Evolutionary conservation across 2,113 vertebrate species (phyloP).

Genomic region (Ornithorhynchus anatinus): DNA sequence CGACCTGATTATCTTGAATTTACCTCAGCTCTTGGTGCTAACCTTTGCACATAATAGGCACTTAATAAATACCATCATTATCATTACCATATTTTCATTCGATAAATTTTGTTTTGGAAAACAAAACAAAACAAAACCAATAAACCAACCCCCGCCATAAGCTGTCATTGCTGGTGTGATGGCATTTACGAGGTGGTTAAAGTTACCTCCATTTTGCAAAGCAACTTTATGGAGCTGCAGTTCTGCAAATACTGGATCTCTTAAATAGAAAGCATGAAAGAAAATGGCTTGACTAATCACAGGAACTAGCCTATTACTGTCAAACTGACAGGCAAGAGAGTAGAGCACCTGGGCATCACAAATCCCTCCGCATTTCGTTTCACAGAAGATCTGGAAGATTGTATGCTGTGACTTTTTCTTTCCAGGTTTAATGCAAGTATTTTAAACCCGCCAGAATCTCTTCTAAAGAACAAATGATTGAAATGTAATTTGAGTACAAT

Average conservation of each 20-base stretch:
- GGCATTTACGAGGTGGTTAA: neutral
- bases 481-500: no score
- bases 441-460: neutral
- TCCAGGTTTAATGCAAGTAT: constrained; percentile 41
- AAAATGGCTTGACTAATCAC: constrained; percentile 49
- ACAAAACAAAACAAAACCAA: no score
- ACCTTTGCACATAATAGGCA: no score
- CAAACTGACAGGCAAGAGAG: constrained; percentile 34
- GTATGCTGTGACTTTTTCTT: constrained; percentile 41
- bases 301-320: constrained; percentile 26
- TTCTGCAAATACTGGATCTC: constrained; percentile 16
- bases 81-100: no score
- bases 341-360: constrained; percentile 31
- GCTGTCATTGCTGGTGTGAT: neutral
- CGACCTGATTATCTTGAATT: no score
- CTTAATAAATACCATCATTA: no score
- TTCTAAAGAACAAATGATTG: neutral
- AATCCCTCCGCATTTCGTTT: constrained; percentile 50
- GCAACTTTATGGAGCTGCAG: neutral
- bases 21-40: no score
- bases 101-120: no score
- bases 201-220: neutral
- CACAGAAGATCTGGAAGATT: constrained; percentile 29
- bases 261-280: constrained; percentile 49
- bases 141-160: neutral